These are phyloP conservation scores for Theretra japonica DNA, from an alignment of 2,888 invertebrate species.

Conservation along the genomic window DNA sequence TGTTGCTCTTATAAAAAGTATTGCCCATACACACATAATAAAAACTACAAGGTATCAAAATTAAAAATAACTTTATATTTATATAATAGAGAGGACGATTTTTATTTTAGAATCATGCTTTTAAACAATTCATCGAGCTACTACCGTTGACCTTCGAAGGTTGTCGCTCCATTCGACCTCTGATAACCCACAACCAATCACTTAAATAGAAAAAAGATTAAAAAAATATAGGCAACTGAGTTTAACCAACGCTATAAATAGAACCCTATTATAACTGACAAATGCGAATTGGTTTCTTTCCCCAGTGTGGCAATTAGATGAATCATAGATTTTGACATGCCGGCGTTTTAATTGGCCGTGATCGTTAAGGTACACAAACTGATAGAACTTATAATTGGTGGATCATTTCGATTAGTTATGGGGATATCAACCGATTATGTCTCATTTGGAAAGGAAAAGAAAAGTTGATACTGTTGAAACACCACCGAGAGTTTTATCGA, in stretches of 20 bases:
- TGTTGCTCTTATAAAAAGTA: background rate
- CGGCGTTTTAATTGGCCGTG: slow-evolving; percentile 10
- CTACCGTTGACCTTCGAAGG: too few relatives aligned
- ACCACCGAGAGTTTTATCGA: background rate
- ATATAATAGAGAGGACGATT: too few relatives aligned
- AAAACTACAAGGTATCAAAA: too few relatives aligned
- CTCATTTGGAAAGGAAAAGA: background rate
- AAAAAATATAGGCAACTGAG: too few relatives aligned
- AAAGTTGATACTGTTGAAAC: background rate
- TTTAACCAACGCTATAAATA: background rate
- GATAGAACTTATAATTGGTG: background rate
- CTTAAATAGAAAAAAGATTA: too few relatives aligned
- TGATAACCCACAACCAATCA: too few relatives aligned
- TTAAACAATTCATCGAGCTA: too few relatives aligned
- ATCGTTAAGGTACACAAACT: background rate
- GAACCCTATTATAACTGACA: slow-evolving; percentile 3
- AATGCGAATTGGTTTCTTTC: background rate
- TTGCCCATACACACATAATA: background rate
- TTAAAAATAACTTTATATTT: too few relatives aligned
- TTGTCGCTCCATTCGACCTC: too few relatives aligned
- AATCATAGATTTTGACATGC: slow-evolving; percentile 20
- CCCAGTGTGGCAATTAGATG: slow-evolving; percentile 1
- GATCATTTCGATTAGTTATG: background rate
- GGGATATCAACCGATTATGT: background rate
- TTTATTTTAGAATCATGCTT: too few relatives aligned